phyloP scores from a whole-genome alignment of 2,797 vertebrate genomes.

The Acridotheres tristis region DNA sequence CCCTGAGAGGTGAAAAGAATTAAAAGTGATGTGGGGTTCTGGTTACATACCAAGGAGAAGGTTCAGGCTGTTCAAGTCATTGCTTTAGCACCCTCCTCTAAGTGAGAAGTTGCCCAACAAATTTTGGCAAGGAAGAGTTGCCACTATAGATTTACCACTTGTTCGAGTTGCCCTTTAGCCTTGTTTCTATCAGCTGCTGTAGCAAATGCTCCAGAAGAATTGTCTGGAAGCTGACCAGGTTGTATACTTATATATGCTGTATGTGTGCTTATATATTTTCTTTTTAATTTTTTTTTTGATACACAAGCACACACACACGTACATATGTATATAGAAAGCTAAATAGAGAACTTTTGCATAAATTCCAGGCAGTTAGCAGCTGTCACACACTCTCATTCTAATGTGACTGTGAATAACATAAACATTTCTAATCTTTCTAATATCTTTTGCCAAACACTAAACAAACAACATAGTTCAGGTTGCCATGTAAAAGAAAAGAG shows the following conservation, averaged over 20 bases:
- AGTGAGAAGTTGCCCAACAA: neutral
- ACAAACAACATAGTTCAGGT: constrained; percentile 20
- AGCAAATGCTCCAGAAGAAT: neutral
- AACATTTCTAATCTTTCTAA: neutral
- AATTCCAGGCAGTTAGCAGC: neutral
- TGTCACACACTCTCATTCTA: neutral
- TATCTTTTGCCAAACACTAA: constrained; percentile 37
- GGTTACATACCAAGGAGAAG: neutral
- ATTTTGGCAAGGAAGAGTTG: neutral
- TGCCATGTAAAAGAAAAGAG: neutral
- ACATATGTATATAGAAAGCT: neutral
- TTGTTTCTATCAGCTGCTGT: neutral
- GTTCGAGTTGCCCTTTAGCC: neutral
- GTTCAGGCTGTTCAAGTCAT: neutral
- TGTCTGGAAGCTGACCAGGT: neutral
- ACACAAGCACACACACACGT: neutral
- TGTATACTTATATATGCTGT: neutral
- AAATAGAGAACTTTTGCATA: neutral
- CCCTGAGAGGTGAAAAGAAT: neutral
- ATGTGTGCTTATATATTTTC: neutral
- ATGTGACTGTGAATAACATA: neutral
- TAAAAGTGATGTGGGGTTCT: neutral
- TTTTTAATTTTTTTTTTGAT: neutral
- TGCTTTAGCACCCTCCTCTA: neutral
- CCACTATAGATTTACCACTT: neutral